Evolutionary conservation across 2,888 invertebrate genomes (phyloP), one percentile per base, ranked within the genome.

Genomic region (Quadriops clusia): DNA sequence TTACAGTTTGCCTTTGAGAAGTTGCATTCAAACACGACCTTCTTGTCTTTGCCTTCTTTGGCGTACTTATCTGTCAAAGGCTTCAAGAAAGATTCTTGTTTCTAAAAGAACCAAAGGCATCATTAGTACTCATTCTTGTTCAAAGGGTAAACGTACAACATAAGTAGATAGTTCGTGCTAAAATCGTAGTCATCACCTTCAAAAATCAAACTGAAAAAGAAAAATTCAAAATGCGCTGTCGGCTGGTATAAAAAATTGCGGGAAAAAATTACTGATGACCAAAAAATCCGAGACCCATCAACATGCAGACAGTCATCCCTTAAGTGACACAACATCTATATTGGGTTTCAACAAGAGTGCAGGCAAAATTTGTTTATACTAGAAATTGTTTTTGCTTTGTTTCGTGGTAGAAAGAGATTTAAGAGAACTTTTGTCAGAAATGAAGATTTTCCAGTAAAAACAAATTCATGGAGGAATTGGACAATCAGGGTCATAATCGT

Each of bases 1-100:
- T 90, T 90, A 53, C 81, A 72, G 60, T 94, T 93, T n/a, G 91
- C 80, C 65, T 94, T 97, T 41, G 91, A 87, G 68, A 97, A 99
- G 56, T 84, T 82, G 39, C 86, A 89, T 61, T 90, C 89, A 55
- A 98, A 93, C 21, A 75, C 72, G 43, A 90, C 87, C 63, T 89
- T 87, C 61, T 91, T 93, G 63, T 95, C 94, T 63, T 93, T 91
- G 49, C 94, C 86, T 74, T 97, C 86, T 62, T 90, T 84, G 45
- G 86, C 86, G 57, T 82, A 83, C 65, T 87, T 82, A 67, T 97
- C 95, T 51, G 91, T 79, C 53, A 97, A 70, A 39, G 93, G 93
- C 61, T 86, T 89, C 61, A 93, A 72, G 78, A 93, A 97, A 39
- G 80, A 73, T 51, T 93, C 93, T 69, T 77, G 79, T 80, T 93